Evolutionary conservation across 1,140 invertebrate species (phyloP).

Genomic region (Trichonephila clavipes): DNA sequence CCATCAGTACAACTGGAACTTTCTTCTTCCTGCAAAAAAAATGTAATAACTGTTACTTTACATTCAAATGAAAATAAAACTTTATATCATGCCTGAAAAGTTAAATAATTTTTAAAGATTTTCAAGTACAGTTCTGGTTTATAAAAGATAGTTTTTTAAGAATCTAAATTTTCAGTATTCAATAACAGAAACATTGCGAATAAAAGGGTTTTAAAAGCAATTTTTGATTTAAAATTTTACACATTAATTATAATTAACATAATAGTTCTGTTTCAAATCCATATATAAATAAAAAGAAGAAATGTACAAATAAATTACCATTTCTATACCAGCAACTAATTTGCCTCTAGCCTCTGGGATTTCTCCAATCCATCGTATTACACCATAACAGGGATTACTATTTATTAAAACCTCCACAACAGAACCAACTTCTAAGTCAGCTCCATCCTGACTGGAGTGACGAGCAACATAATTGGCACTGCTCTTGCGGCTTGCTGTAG

Average conservation of each 20-base stretch:
- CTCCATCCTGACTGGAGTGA: constrained; percentile 58
- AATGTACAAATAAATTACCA: constrained; percentile 82
- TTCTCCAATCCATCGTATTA: constrained; percentile 93
- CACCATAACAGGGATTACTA: constrained; percentile 83
- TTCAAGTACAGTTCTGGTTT: no score
- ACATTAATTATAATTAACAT: no score
- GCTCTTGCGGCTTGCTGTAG: constrained; percentile 18
- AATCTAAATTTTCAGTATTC: no score
- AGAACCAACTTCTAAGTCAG: constrained; percentile 81
- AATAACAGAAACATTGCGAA: no score
- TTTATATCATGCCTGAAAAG: neutral
- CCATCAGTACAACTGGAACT: constrained; percentile 88
- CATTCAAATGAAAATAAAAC: neutral
- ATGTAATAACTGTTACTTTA: neutral
- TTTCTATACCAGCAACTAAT: constrained; percentile 86
- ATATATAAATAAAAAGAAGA: no score
- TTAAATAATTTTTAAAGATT: no score
- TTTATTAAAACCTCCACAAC: constrained; percentile 82
- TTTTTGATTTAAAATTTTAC: no score
- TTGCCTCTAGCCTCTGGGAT: constrained; percentile 81
- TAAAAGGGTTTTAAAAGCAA: no score
- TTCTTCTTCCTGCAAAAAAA: constrained; percentile 87
- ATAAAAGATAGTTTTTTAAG: no score
- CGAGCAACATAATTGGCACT: constrained; percentile 47
- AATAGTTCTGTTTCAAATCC: no score